A percentile compares a stretch with the other conserved stretches of the same genome.
Evolutionary conservation across 2,113 vertebrate genomes (phyloP).

Genomic region (Alectura lathami): DNA sequence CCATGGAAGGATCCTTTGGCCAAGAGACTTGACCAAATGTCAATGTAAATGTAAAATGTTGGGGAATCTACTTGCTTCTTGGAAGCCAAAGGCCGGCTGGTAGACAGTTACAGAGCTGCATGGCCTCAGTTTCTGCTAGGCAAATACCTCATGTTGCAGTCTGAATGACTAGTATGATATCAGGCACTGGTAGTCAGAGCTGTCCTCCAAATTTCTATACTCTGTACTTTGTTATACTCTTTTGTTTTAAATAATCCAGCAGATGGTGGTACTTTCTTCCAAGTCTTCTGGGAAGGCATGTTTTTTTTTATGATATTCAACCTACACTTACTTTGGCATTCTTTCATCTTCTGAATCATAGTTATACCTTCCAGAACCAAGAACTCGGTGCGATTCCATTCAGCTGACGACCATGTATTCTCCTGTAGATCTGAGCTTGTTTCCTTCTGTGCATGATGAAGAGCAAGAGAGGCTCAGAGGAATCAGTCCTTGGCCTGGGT

Average conservation of each 20-base stretch:
- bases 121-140: fast-evolving
- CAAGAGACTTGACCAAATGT: neutral
- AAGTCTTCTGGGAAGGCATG: neutral
- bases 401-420: neutral
- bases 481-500: neutral
- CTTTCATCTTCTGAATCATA: neutral
- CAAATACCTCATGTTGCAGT: neutral
- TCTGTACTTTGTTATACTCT: neutral
- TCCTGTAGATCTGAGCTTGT: neutral
- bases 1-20: neutral
- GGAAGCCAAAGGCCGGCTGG: neutral
- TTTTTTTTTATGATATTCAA: neutral
- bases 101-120: neutral
- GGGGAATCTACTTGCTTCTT: neutral
- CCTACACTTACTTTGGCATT: neutral
- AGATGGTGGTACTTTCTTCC: neutral
- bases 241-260: neutral
- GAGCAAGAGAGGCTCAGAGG: neutral
- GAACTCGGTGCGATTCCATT: neutral
- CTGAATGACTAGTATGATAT: neutral
- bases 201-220: neutral
- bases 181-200: neutral
- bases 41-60: neutral
- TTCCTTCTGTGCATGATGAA: neutral
- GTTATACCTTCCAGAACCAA: neutral